Evolutionary conservation across 2,888 invertebrate species (phyloP).

Genomic region (Peribatodes rhomboidaria): DNA sequence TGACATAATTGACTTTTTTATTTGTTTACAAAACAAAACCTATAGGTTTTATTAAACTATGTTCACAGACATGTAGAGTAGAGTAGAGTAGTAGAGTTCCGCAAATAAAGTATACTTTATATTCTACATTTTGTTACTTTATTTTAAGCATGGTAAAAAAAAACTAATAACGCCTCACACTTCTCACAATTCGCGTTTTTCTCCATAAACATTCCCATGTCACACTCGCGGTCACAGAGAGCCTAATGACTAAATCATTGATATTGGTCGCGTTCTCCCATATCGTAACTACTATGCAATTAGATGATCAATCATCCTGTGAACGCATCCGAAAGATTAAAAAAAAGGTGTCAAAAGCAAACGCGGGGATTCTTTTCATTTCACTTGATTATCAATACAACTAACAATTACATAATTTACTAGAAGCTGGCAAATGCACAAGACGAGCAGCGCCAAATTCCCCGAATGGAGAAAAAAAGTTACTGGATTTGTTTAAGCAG

Average conservation of each 20-base stretch:
- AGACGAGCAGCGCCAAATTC: too few relatives aligned
- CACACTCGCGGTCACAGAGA: conserved; percentile 42
- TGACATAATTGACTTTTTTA: background rate
- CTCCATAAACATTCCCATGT: conserved; percentile 37
- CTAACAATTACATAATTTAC: too few relatives aligned
- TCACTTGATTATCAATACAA: background rate
- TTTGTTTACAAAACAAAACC: background rate
- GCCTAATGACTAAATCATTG: conserved; percentile 63
- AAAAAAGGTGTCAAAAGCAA: conserved; percentile 37
- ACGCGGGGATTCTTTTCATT: conserved; percentile 33
- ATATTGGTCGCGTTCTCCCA: conserved; percentile 53
- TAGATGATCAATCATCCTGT: conserved; percentile 69
- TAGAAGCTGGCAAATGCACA: too few relatives aligned
- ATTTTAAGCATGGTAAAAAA: too few relatives aligned
- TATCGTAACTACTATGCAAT: conserved; percentile 56
- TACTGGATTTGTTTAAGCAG: background rate
- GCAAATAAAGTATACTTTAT: too few relatives aligned
- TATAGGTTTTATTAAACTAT: background rate
- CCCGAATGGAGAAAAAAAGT: too few relatives aligned
- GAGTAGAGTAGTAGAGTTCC: too few relatives aligned
- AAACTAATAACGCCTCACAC: background rate
- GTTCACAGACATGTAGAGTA: too few relatives aligned
- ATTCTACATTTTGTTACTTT: too few relatives aligned
- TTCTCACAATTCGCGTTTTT: background rate
- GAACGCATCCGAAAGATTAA: conserved; percentile 47